Base-by-base conservation (phyloP, 1,140 invertebrate genomes). In the Spodoptera frugiperda region DNA sequence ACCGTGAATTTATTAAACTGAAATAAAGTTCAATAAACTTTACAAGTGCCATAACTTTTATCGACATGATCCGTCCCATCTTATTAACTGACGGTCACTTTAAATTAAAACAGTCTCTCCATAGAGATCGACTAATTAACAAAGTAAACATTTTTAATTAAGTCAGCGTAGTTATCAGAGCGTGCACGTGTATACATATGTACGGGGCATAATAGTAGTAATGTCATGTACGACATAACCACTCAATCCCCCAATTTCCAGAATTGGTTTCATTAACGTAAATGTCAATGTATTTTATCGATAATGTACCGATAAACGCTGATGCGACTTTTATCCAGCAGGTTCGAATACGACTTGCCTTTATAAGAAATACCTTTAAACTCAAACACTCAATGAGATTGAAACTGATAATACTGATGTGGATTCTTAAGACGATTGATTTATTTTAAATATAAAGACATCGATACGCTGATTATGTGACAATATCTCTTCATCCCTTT, bases 361-460 rank as follows among this genome's bases (percentile, higher is more conserved):
- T 83, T 82, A 84, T 80, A 76, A 84, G 78, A 79, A 81, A 86
- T 83, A 81, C 80, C 73, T 81, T 81, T 78, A 82, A 67, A 75
- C 51, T 78, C 71, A 48, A 80, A 73, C 74, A 67, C 78, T 83
- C 81, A 84, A 82, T 78, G 84, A 82, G 81, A 84, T 85, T 59
- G 55, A 61, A 55, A 57, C 70, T 67, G 83, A 87, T 84, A 85
- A 82, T 78, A 59, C 67, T 76, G 76, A 82, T 82, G 74, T 79
- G 80, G 76, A 81, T 79, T 81, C 82, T 84, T 82, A 83, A 84
- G 78, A 77, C 79, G 82, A 84, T 83, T 84, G 84, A 85, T 87
- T 87, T 85, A 84, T 86, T 82, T 82, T 78, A 84, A 82, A 77
- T 82, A 57, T 77, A 63, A 75, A 65, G 76, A 82, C 78, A 84